Base-by-base conservation (phyloP, 2,888 invertebrate species). In the Lysandra bellargus region DNA sequence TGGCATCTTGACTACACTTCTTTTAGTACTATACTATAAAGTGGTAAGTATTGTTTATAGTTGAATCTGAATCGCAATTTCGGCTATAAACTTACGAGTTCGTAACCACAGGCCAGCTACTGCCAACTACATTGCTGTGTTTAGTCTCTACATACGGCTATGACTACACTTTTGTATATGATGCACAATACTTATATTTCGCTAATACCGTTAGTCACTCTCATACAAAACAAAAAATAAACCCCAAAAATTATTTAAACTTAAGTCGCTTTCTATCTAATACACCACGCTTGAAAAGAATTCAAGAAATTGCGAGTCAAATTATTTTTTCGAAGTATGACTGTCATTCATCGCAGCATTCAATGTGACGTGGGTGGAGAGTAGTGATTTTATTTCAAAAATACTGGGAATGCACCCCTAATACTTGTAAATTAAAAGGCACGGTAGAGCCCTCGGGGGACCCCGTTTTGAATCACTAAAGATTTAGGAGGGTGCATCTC, bases 361-460 rank as follows among this genome's bases (percentile, higher is more conserved):
- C 37, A 78, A 80, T 78, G 69, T 75, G 61, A 76, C 79, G 37
- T 75, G 64, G 64, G 69, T 14, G 17, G 57, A 76, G 73, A 64
- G 69, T 78, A 74, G 49, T 49, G 83, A 84, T 82, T 85, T 85
- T 84, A 85, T 84, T 85, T 82, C 80, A 85, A 83, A 83, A 80
- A 85, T 83, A 83, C 83, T 82, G 83, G 82, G 78, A 82, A 86
- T 84, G 86, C 90, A 89, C 89, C 93, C 93, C 89, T 90, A 90
- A 92, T 91, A 88, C 88, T 92, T 87, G 92, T 92, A 95, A 95
- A 95, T 95, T 95, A 95, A 95, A 95, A 94, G 93, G 91, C 92
- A 85, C 89, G 90, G 87, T 85, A 84, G 83, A 88, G 93, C 90
- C 91, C 81, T 82, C 90, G 89, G 92, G 89, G 92, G 89, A 86